phyloP scores from a whole-genome alignment of 2,888 invertebrate genomes.

The Lepeophtheirus nordmannii region DNA sequence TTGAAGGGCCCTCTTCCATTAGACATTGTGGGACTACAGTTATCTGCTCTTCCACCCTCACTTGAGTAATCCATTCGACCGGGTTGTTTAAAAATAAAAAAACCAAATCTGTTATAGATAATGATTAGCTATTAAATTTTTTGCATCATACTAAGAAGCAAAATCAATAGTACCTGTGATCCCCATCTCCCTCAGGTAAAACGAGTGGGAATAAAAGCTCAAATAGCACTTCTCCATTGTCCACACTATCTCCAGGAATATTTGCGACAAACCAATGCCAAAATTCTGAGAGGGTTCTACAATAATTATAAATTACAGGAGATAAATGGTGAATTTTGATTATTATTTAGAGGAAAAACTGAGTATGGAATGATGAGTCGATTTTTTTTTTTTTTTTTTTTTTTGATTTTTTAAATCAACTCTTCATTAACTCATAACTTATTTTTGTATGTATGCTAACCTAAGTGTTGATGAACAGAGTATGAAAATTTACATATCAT shows the following conservation, averaged over 20 bases:
- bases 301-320: not conserved
- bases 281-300: constrained; percentile 22
- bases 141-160: no score
- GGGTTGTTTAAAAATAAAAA: constrained; percentile 24
- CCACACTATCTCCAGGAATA: constrained; percentile 24
- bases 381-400: no score
- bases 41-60: constrained; percentile 23
- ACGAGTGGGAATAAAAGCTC: constrained; percentile 24
- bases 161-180: constrained; percentile 19
- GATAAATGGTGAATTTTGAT: no score
- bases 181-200: constrained; percentile 23
- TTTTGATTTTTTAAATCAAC: no score
- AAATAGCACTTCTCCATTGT: constrained; percentile 23
- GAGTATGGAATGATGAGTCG: no score
- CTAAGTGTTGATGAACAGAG: no score
- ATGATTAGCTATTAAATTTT: no score
- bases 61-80: constrained; percentile 18
- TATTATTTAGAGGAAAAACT: no score
- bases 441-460: no score
- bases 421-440: no score
- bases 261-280: constrained; percentile 26
- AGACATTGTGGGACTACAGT: constrained; percentile 23
- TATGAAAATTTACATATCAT: no score
- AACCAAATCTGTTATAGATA: constrained; percentile 15
- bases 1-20: constrained; percentile 24